Percentiles rank a stretch among this genome's conserved stretches.
phyloP scores from a whole-genome alignment of 1,140 invertebrate species.

The Copidosoma floridanum region DNA sequence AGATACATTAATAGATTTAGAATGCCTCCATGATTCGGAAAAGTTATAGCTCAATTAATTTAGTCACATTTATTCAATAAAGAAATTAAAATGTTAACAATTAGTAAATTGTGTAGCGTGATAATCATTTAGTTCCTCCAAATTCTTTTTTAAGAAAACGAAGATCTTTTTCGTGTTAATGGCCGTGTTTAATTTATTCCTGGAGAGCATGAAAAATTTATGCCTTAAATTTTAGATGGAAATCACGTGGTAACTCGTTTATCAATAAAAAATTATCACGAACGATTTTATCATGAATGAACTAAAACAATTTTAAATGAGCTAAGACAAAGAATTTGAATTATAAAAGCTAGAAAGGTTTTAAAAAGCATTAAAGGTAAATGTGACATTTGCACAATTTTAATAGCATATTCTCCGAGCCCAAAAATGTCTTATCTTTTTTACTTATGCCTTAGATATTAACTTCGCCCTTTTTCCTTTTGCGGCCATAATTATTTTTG shows the following conservation, averaged over 20 bases:
- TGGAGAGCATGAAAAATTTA: not conserved
- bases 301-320: slow-evolving; percentile 28
- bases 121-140: not conserved
- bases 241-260: not conserved
- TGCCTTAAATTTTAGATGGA: slow-evolving; percentile 4
- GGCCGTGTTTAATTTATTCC: not conserved
- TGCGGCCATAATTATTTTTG: no score
- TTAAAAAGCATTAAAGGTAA: not conserved
- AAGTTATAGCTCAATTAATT: not conserved
- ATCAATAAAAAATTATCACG: slow-evolving; percentile 24
- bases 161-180: not conserved
- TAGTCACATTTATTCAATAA: not conserved
- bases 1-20: not conserved
- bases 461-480: no score
- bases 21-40: not conserved
- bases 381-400: not conserved
- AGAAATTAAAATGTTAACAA: not conserved
- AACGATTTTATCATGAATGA: slow-evolving; percentile 16
- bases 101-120: not conserved
- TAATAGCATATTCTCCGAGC: not conserved
- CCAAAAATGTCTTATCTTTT: slow-evolving; percentile 34
- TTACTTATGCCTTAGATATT: slow-evolving; percentile 25
- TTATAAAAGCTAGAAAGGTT: slow-evolving; percentile 17
- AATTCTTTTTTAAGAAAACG: not conserved
- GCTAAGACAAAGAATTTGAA: slow-evolving; percentile 29